Evolutionary conservation across 2,888 invertebrate species (phyloP).

Genomic region (Diplolepis rosae): DNA sequence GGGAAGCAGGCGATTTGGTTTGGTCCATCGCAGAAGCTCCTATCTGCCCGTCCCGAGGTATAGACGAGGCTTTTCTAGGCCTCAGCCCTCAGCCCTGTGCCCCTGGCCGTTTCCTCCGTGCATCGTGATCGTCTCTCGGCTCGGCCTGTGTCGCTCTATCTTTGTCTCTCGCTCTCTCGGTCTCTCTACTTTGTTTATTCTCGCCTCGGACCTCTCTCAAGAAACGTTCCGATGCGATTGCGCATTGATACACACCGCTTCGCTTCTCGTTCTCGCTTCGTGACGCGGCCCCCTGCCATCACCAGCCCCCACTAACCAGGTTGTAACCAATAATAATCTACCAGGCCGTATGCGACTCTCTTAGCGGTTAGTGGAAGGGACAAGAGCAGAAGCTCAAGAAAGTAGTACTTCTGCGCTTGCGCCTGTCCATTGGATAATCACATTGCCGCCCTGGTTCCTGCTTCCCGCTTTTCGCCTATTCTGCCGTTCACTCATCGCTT

Average conservation of each 20-base stretch:
- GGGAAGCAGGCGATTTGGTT: constrained; percentile 76
- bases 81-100: constrained; percentile 71
- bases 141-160: constrained; percentile 53
- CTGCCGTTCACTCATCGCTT: neutral
- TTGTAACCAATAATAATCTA: constrained; percentile 50
- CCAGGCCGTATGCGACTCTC: too few species aligned
- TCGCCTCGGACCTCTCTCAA: constrained; percentile 64
- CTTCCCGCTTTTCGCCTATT: neutral
- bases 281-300: constrained; percentile 58
- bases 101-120: constrained; percentile 68
- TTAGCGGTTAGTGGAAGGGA: too few species aligned
- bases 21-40: constrained; percentile 71
- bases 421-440: constrained; percentile 34
- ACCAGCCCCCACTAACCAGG: constrained; percentile 39
- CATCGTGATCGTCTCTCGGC: constrained; percentile 66
- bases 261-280: constrained; percentile 60
- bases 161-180: constrained; percentile 49
- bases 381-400: constrained; percentile 44
- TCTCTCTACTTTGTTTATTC: constrained; percentile 68
- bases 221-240: constrained; percentile 70
- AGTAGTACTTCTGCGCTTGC: constrained; percentile 57
- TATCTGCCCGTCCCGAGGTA: constrained; percentile 52
- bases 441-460: neutral
- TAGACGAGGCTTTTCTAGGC: constrained; percentile 54
- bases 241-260: constrained; percentile 67